Conservation (phyloP, 2,113 vertebrate genomes). For the Cololabis saira region DNA sequence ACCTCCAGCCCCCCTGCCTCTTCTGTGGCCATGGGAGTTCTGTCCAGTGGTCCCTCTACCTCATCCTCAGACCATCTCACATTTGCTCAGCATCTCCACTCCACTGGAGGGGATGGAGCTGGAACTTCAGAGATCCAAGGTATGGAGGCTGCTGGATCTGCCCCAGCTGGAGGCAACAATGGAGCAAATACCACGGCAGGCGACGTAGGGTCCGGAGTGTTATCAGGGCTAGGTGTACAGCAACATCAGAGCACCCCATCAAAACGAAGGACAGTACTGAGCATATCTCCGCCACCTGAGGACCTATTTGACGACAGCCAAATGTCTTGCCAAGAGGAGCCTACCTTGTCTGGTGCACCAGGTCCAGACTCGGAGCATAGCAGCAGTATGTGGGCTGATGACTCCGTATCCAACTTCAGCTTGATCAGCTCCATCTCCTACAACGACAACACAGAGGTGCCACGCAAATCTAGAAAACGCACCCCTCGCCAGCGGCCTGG, state of each 20-base stretch:
- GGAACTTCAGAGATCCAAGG: conserved; percentile 82
- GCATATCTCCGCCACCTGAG: conserved; percentile 97
- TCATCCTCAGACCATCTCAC: conserved; percentile 94
- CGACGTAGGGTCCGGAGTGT: conserved; percentile 56
- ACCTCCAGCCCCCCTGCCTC: conserved; percentile 87
- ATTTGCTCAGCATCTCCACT: conserved; percentile 92
- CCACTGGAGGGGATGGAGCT: conserved; percentile 85
- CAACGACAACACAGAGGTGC: conserved; percentile 98
- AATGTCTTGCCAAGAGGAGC: conserved; percentile 99
- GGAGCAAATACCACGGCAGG: conserved; percentile 51
- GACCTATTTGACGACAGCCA: conserved; percentile 97
- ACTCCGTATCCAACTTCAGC: conserved; percentile 98
- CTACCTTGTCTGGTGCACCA: conserved; percentile 57
- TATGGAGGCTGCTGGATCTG: conserved; percentile 66
- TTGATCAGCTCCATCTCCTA: conserved; percentile 96
- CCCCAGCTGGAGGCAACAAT: conserved; percentile 54
- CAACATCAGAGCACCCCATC: conserved; percentile 92
- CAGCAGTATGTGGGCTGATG: conserved; percentile 98
- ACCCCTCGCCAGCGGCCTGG: conserved; percentile 96
- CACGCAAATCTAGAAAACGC: conserved; percentile 96
- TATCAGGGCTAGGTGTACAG: conserved; percentile 58
- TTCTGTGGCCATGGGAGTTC: conserved; percentile 94
- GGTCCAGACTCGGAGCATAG: conserved; percentile 95
- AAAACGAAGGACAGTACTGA: conserved; percentile 94
- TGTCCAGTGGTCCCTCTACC: conserved; percentile 91